Conservation (phyloP, 1,140 invertebrate species). For the Riptortus pedestris region DNA sequence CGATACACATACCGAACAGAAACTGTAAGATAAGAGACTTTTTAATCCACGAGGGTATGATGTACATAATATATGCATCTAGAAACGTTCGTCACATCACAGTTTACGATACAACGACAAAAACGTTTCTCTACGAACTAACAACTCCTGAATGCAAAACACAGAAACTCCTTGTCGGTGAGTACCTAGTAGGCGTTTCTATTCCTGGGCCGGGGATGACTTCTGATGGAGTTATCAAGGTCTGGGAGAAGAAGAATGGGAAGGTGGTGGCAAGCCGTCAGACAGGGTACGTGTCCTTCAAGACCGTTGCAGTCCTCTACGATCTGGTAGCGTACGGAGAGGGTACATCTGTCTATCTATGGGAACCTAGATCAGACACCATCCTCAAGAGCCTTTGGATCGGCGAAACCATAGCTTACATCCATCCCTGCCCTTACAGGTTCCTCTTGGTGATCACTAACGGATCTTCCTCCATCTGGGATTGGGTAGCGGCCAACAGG, state of each 20-base stretch:
- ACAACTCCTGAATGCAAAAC: constrained; percentile 24
- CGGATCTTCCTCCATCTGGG: background rate
- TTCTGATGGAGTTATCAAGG: constrained; percentile 20
- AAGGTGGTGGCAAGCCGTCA: background rate
- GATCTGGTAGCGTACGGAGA: constrained; percentile 21
- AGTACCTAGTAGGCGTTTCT: constrained; percentile 14
- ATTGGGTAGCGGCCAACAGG: background rate
- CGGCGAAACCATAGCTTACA: background rate
- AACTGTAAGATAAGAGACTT: constrained; percentile 23
- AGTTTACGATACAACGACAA: constrained; percentile 7
- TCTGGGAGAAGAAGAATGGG: constrained; percentile 15
- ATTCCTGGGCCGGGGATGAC: constrained; percentile 20
- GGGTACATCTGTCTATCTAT: constrained; percentile 18
- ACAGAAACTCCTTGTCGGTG: constrained; percentile 12
- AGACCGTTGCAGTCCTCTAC: background rate
- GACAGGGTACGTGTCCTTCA: constrained; percentile 18
- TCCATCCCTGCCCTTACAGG: background rate
- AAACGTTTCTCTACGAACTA: constrained; percentile 23
- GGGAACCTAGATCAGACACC: constrained; percentile 20
- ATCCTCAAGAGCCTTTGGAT: background rate
- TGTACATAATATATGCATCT: constrained; percentile 26
- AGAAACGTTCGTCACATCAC: constrained; percentile 21
- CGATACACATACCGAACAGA: constrained; percentile 21
- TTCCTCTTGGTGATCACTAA: background rate
- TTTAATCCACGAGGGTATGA: background rate